Evolutionary conservation across 1,140 invertebrate species (phyloP), one percentile per base, ranked within the genome.

Genomic region (Ostrea denselamellosa): DNA sequence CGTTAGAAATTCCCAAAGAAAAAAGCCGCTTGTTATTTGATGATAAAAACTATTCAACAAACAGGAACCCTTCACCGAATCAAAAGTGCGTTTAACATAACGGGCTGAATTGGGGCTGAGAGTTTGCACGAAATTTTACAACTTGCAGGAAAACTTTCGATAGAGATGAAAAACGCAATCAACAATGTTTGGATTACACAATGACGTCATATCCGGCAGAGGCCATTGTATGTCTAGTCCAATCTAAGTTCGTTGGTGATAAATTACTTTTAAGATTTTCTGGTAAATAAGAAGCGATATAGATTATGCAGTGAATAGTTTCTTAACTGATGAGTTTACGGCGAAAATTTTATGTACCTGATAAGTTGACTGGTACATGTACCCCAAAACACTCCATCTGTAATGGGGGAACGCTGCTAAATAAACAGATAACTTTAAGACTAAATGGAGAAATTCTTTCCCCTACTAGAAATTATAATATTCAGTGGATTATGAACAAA

Each of bases 131-230:
- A 77, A 77, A 77, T 77, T 34, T 77, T 77, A 77, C 68, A 77
- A 77, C 68, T 77, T 34, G 22, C 25, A 28, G 22, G 25, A 77
- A 77, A 77, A 77, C 68, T 77, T 77, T 77, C 25, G 28, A 77
- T 25, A 34, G 68, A 77, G 68, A 77, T 77, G 68, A 77, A 77
- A 77, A 77, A 77, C 68, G 22, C 68, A 77, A 68, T 77, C 68
- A 77, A 25, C 68, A 77, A 17, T 28, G 68, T 77, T 77, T 77
- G 25, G 68, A 22, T 25, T 77, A 14, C 68, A 25, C 22, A 12
- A 34, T 77, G 68, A 77, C 68, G 68, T 77, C 68, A 77, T 77
- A 28, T 77, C 68, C 68, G 68, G 25, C 68, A 28, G 8, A 34
- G 68, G 28, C 12, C 28, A 77, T 28, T 34, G 25, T 34, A 28